A percentile compares a stretch with the other conserved stretches of the same genome.
Conservation (phyloP, 2,888 invertebrate genomes). For the Harpalus rubripes region DNA sequence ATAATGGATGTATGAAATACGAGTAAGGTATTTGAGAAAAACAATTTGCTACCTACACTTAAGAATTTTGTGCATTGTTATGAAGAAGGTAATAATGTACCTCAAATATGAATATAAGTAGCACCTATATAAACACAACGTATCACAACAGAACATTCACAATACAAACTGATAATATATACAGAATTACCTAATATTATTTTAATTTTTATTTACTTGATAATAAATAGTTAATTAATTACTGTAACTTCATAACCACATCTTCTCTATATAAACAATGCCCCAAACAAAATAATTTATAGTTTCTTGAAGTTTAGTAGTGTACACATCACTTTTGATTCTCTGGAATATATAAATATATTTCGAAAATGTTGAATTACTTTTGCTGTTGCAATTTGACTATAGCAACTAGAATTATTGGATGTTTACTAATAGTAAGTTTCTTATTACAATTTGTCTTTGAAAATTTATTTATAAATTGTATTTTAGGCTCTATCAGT, state of each 20-base stretch:
- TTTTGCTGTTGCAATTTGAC: slow-evolving; percentile 50
- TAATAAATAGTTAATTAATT: not conserved
- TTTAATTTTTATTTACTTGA: not conserved
- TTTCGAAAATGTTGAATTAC: slow-evolving; percentile 16
- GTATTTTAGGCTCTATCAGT: slow-evolving; percentile 37
- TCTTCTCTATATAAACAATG: slow-evolving; percentile 7
- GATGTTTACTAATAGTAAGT: slow-evolving; percentile 41
- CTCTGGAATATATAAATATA: not conserved
- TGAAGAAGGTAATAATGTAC: too few relatives aligned
- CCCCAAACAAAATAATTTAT: not conserved
- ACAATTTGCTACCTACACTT: too few relatives aligned
- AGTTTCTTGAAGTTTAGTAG: not conserved
- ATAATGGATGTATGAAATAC: too few relatives aligned
- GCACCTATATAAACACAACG: too few relatives aligned
- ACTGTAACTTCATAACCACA: not conserved
- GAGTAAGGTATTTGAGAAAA: too few relatives aligned
- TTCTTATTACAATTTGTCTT: not conserved
- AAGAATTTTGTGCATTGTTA: too few relatives aligned
- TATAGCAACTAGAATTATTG: slow-evolving; percentile 45
- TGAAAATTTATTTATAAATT: not conserved
- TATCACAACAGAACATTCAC: not conserved
- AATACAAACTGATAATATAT: not conserved
- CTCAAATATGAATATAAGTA: too few relatives aligned
- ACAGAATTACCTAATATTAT: not conserved
- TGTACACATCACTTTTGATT: not conserved